Evolutionary conservation across 2,888 invertebrate genomes (phyloP), one percentile per base, ranked within the genome.

Genomic region (Terebella lapidaria): DNA sequence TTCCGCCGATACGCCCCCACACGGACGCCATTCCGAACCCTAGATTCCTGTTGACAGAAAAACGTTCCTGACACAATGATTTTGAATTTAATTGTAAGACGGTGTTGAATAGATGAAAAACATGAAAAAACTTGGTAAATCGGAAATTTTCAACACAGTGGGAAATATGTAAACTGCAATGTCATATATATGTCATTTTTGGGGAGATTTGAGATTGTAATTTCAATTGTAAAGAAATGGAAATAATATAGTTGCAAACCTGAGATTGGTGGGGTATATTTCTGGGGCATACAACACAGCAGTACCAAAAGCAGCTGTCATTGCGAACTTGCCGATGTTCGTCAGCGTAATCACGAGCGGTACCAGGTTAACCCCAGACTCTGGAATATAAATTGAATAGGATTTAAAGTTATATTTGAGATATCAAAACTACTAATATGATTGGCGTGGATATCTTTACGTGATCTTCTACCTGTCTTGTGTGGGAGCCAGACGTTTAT

Each of bases 251-350:
- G 18, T 35, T 10, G 35, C 35, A 35, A 15, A 68, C 63, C 76
- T 71, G 57, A 77, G 65, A 47, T 67, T 67, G 3, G 77, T 77
- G 25, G 77, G 77, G 59, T 75, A 77, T 47, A 76, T 72, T 60
- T 77, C 77, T 4, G 74, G 69, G 4, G 73, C 71, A 57, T 73
- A 75, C 42, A 77, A 69, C 54, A 75, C 75, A 1, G 74, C 67
- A 2, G 73, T 73, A 3, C 74, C 71, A 55, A 76, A 77, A 2
- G 75, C 68, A 3, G 74, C 75, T 18, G 75, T 74, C 42, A 77
- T 77, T 29, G 73, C 73, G 71, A 77, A 77, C 66, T 77, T 77
- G 22, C 75, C 74, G 2, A 77, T 61, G 74, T 77, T 74, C 10
- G 74, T 73, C 27, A 72, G 56, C 22, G 64, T 65, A n/a, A 63